Evolutionary conservation across 2,113 vertebrate species (phyloP), one percentile per base, ranked within the genome.

Genomic region (Callipepla californica): DNA sequence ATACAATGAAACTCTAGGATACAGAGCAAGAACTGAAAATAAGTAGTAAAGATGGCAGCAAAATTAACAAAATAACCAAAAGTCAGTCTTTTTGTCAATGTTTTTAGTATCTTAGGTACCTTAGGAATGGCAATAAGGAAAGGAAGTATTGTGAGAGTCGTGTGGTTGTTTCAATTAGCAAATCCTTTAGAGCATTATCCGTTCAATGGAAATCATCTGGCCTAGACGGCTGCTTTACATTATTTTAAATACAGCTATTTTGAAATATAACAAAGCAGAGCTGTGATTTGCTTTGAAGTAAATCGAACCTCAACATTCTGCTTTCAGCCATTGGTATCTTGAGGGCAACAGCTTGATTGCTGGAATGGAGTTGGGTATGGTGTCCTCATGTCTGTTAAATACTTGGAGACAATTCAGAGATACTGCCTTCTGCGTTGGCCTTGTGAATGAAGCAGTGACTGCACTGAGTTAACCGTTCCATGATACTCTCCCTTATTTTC

Each of bases 231-330:
- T 89, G 75, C 87, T 95, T 88, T 82, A 36, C 10, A 13, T 80
- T 90, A 57, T 89, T 94, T 65, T 78, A 88, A 90, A 67, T 83
- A 92, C 36, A 78, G 73, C 45, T 77, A 59, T 86, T 78, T 78
- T 86, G 26, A 91, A 81, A 45, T 70, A 44, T 34, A 79, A 89
- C n/a, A 85, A 86, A 85, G 76, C 47, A 74, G n/a, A 85, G 55
- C 0, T 0, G 40, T 80, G 59, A 34, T 80, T 81, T 90, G 34
- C 88, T 95, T 95, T 94, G 85, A 93, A 95, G 84, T 91, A 73
- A 92, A 91, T 73, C 85, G 85, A 92, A 90, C 66, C 86, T 88
- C 89, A 93, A 42, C 82, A 90, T 92, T 91, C 87, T 90, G 75
- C 82, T 87, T 87, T 78, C 44, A 59, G 48, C 94, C 87, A 2